Conservation (phyloP, 2,797 vertebrate species). For the Pipistrellus kuhlii region DNA sequence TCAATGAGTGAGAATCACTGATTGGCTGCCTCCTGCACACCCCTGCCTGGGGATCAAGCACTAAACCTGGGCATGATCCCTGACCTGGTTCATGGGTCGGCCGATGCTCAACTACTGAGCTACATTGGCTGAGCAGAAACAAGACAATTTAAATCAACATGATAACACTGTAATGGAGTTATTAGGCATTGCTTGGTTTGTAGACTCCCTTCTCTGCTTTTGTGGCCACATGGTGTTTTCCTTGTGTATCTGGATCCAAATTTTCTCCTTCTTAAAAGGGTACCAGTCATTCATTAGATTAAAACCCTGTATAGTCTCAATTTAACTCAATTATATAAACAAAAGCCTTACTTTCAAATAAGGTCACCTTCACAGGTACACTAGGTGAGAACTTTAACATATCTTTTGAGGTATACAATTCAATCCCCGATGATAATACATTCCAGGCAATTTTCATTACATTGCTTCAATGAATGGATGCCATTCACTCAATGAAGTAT, state of each 20-base stretch:
- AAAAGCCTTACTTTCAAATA: background rate
- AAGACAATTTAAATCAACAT: constrained; percentile 16
- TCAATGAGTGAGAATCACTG: no score
- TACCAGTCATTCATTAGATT: background rate
- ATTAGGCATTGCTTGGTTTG: background rate
- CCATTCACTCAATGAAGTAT: background rate
- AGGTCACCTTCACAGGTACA: background rate
- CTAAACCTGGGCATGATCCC: no score
- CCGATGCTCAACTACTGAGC: no score
- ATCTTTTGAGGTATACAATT: background rate
- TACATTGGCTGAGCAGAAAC: background rate
- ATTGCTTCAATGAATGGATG: background rate
- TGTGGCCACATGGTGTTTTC: background rate
- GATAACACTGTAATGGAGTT: background rate
- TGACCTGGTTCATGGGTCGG: no score
- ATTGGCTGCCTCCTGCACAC: no score
- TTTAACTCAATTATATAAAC: background rate
- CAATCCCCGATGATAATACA: background rate
- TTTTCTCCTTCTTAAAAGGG: background rate
- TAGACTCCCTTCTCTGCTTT: background rate
- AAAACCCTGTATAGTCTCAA: background rate
- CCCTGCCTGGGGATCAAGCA: no score
- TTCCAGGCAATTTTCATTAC: background rate
- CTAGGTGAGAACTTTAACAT: background rate
- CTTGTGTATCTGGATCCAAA: background rate